A percentile compares a stretch with the other conserved stretches of the same genome.
phyloP scores from a whole-genome alignment of 1,140 invertebrate species.

The Dryas iulia region DNA sequence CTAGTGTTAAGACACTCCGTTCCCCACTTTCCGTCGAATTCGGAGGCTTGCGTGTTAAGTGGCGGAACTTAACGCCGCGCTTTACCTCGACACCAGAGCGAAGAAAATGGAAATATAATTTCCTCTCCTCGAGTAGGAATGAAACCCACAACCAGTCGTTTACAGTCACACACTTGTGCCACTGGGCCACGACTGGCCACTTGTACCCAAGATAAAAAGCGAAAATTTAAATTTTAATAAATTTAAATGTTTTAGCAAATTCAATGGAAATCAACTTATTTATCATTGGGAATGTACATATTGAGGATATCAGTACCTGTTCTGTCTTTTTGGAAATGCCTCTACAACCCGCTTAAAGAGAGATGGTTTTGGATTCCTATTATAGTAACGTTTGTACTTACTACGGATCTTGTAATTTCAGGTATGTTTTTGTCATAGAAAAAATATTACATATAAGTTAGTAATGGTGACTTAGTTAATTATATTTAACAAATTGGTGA shows the following conservation, averaged over 20 bases:
- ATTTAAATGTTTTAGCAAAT: constrained; percentile 48
- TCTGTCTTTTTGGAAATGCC: constrained; percentile 55
- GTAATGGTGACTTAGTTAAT: background rate
- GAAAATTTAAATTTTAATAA: too few relatives aligned
- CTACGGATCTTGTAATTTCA: constrained; percentile 59
- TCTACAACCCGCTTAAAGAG: constrained; percentile 60
- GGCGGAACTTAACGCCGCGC: too few relatives aligned
- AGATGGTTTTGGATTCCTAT: constrained; percentile 69
- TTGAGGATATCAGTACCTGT: constrained; percentile 55
- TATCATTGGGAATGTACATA: constrained; percentile 67
- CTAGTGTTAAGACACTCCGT: too few relatives aligned
- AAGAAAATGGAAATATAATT: too few relatives aligned
- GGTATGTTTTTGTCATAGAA: constrained; percentile 51
- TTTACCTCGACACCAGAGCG: too few relatives aligned
- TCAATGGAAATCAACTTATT: constrained; percentile 61
- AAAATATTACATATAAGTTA: background rate
- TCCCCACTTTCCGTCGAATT: too few relatives aligned
- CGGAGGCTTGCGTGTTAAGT: too few relatives aligned
- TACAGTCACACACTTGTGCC: too few relatives aligned
- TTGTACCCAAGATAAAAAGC: too few relatives aligned
- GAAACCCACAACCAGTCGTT: too few relatives aligned
- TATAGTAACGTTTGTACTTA: constrained; percentile 59
- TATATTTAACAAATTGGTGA: background rate
- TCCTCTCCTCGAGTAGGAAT: too few relatives aligned
- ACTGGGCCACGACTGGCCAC: background rate